Percentiles rank a stretch among this genome's conserved stretches.
Conservation (phyloP, 2,888 invertebrate genomes). For the Osmoderma eremita region DNA sequence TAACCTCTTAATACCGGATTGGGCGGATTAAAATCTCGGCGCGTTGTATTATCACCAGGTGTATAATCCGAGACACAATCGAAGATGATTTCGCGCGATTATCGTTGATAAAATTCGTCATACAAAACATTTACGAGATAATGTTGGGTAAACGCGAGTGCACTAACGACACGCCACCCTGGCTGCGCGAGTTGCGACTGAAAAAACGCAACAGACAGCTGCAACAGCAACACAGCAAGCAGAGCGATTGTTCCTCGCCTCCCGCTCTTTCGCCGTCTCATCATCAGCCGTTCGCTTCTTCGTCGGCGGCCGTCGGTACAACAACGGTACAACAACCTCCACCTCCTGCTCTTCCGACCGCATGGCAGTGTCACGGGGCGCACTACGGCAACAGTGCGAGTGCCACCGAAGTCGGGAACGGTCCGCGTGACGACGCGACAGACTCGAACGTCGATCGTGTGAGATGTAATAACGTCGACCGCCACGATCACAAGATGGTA, state of each 20-base stretch:
- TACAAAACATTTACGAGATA: constrained; percentile 1
- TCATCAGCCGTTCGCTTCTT: constrained; percentile 12
- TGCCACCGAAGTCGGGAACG: not conserved
- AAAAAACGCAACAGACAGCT: constrained; percentile 55
- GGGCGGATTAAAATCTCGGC: not conserved
- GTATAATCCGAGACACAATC: constrained; percentile 3
- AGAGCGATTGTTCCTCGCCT: constrained; percentile 13
- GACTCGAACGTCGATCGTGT: not conserved
- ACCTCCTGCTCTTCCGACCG: not conserved
- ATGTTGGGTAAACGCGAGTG: not conserved
- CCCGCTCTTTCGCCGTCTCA: constrained; percentile 29
- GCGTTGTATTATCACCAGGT: not conserved
- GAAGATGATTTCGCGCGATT: too few relatives aligned
- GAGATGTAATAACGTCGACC: constrained; percentile 17
- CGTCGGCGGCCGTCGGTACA: constrained; percentile 35
- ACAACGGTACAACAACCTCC: constrained; percentile 39
- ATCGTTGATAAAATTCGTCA: not conserved
- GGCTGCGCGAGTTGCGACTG: constrained; percentile 86
- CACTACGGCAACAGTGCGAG: constrained; percentile 14
- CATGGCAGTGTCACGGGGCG: constrained; percentile 26
- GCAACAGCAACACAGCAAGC: constrained; percentile 44
- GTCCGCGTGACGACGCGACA: not conserved
- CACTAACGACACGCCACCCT: constrained; percentile 71
- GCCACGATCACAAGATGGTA: constrained; percentile 64
- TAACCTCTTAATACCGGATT: not conserved